Evolutionary conservation across 1,140 invertebrate species (phyloP).

Genomic region (Condylostylus longicornis): DNA sequence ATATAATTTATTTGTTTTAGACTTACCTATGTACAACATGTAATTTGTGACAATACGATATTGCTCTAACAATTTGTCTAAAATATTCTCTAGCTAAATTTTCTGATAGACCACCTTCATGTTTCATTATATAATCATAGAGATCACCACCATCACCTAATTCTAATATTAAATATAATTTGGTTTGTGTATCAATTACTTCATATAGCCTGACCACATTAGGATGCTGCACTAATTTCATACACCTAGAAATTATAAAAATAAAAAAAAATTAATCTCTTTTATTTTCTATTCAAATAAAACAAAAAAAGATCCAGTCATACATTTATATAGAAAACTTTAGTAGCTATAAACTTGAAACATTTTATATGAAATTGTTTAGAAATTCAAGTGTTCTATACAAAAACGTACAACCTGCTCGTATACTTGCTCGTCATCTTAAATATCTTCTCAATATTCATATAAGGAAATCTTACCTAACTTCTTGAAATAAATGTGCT

Average conservation of each 20-base stretch:
- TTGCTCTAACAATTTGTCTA: slow-evolving; percentile 88
- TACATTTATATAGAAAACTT: no score
- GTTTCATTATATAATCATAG: slow-evolving; percentile 97
- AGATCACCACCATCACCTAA: slow-evolving; percentile 97
- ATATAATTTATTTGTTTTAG: slow-evolving; percentile 27
- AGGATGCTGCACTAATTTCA: slow-evolving; percentile 98
- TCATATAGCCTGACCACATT: slow-evolving; percentile 97
- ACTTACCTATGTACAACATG: slow-evolving; percentile 78
- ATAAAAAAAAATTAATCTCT: slow-evolving; percentile 1
- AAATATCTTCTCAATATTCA: neutral
- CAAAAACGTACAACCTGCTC: no score
- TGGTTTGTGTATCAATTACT: slow-evolving; percentile 96
- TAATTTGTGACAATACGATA: slow-evolving; percentile 91
- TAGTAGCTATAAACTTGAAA: no score
- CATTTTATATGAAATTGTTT: no score
- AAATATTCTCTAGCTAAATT: slow-evolving; percentile 84
- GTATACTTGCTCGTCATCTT: no score
- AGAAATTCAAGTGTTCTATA: no score
- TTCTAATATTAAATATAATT: slow-evolving; percentile 91
- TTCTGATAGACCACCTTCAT: slow-evolving; percentile 66
- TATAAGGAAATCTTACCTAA: slow-evolving; percentile 27
- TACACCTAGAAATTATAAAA: slow-evolving; percentile 47
- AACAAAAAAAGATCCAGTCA: no score
- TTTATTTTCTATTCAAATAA: no score
- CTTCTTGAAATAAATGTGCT: slow-evolving; percentile 93